Evolutionary conservation across 64 coral and sea anemone genomes (phyloP).

Genomic region (Astreopora myriophthalma): DNA sequence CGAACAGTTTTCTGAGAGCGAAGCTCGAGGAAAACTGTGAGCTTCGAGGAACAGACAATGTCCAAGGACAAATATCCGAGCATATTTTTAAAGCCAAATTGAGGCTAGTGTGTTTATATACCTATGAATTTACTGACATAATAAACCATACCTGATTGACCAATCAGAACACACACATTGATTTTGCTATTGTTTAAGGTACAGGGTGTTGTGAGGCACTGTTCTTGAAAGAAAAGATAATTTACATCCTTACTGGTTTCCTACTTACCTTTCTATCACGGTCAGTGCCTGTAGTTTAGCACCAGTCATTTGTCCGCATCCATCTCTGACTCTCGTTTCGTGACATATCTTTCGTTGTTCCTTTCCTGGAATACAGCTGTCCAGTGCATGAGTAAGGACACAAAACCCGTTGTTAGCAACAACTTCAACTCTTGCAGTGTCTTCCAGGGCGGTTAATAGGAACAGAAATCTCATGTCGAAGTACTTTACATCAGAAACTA

Average conservation of each 20-base stretch:
- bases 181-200: too few species aligned
- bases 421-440: slow-evolving; percentile 59
- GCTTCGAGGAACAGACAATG: too few species aligned
- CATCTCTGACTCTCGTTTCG: slow-evolving; percentile 48
- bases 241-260: background rate
- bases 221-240: too few species aligned
- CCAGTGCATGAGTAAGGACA: slow-evolving; percentile 78
- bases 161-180: too few species aligned
- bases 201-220: too few species aligned
- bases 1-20: too few species aligned
- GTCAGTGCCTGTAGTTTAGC: slow-evolving; percentile 40
- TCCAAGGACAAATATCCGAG: too few species aligned
- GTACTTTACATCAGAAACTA: slow-evolving; percentile 77
- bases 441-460: slow-evolving; percentile 81
- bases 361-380: slow-evolving; percentile 70
- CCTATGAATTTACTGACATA: too few species aligned
- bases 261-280: slow-evolving; percentile 74
- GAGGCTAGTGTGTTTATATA: too few species aligned
- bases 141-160: too few species aligned
- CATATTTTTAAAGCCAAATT: too few species aligned
- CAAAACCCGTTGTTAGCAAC: slow-evolving; percentile 66
- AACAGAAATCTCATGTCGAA: slow-evolving; percentile 96
- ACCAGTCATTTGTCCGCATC: slow-evolving; percentile 39
- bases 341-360: slow-evolving; percentile 74
- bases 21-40: too few species aligned